phyloP scores from a whole-genome alignment of 2,888 invertebrate genomes.

The Trichopria drosophilae region DNA sequence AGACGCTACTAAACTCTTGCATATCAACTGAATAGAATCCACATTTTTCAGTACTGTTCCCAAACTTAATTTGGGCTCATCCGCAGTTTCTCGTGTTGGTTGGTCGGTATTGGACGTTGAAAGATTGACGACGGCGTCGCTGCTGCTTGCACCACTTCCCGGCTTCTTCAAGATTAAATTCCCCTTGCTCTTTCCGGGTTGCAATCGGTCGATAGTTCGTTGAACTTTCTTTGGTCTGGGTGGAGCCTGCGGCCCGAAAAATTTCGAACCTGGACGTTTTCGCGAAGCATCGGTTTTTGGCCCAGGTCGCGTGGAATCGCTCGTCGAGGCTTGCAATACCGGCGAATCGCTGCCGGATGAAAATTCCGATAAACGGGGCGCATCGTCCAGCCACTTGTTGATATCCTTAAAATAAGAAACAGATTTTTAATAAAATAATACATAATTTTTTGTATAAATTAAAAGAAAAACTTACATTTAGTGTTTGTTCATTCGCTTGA shows the following conservation, averaged over 20 bases:
- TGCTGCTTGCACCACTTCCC: conserved; percentile 57
- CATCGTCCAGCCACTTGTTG: conserved; percentile 85
- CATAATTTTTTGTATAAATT: background rate
- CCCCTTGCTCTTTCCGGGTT: conserved; percentile 86
- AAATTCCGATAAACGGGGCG: conserved; percentile 74
- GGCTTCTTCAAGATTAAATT: conserved; percentile 74
- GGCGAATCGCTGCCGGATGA: conserved; percentile 81
- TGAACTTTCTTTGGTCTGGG: conserved; percentile 66
- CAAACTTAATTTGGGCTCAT: conserved; percentile 78
- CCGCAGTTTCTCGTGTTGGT: conserved; percentile 43
- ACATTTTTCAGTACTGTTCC: conserved; percentile 72
- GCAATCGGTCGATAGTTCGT: conserved; percentile 80
- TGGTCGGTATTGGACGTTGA: conserved; percentile 67
- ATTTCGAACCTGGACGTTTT: conserved; percentile 50
- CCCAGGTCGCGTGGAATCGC: conserved; percentile 63
- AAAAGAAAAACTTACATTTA: conserved; percentile 46
- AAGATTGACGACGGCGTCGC: conserved; percentile 60
- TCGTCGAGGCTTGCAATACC: conserved; percentile 46
- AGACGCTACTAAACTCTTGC: conserved; percentile 53
- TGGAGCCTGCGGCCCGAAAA: conserved; percentile 51
- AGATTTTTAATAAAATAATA: background rate
- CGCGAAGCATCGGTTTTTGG: conserved; percentile 63
- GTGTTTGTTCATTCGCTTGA: conserved; percentile 73
- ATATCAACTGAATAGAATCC: conserved; percentile 55
- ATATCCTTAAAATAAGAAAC: conserved; percentile 71